Base-by-base conservation (phyloP, 2,113 vertebrate species). In the Thymallus thymallus region DNA sequence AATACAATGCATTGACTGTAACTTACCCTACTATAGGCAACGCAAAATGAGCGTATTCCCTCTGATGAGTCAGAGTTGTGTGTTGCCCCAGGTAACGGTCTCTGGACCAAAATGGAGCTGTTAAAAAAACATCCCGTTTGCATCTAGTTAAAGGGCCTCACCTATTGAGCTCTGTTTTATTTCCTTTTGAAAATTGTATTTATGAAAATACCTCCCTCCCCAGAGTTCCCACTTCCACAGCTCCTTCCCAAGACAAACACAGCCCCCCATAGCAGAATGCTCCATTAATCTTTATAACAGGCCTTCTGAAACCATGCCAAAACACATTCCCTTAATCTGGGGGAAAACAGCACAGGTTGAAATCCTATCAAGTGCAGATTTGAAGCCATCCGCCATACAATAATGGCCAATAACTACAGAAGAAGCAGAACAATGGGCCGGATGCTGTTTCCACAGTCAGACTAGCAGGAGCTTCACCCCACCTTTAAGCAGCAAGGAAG, bases 381-480 rank as follows among this genome's bases (percentile, higher is more conserved):
- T 55, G 32, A 30, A 35, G 51, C 30, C 64, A 67, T 55, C 10
- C 41, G 70, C 68, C 41, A 73, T 56, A 71, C 72, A 82, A 85
- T 69, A 51, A 72, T 35, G 51, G 22, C 76, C 22, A 68, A 66
- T 62, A 7, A 32, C 6, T 20, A 35, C 30, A 65, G 65, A 65
- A 51, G 68, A 88, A 81, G 58, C 22, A 83, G 80, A 91, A 93
- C 92, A 93, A 93, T 92, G 75, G 87, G 76, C 79, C 81, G 87
- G 87, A 91, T 86, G 73, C 84, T 68, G 77, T 82, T 71, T 71
- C 69, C 69, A 56, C 45, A 73, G 66, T 68, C 71, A 7, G 73
- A 73, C 70, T 29, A 13, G 13, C 12, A 16, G 46, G 46, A 51
- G 46, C 61, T 56, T 75, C 72, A 72, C 48, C 73, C 69, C 82